A percentile compares a stretch with the other conserved stretches of the same genome.
These are phyloP conservation scores for Patella pellucida DNA, from an alignment of 2,888 invertebrate species.

Conservation along the genomic window DNA sequence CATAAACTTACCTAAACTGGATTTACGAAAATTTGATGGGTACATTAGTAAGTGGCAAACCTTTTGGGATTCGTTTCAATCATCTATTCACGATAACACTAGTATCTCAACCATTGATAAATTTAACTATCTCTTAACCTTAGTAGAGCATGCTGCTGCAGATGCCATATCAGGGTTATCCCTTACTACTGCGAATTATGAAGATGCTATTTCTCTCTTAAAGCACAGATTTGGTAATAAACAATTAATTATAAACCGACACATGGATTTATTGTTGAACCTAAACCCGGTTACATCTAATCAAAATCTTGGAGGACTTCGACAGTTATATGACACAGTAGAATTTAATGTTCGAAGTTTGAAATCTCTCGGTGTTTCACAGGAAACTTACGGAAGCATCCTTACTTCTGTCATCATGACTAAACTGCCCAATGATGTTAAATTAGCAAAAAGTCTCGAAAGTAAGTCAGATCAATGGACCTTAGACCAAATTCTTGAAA, in stretches of 20 bases:
- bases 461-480: not conserved
- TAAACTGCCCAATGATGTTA: not conserved
- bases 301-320: not conserved
- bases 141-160: not conserved
- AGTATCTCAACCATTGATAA: not conserved
- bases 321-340: not conserved
- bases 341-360: slow-evolving; percentile 2
- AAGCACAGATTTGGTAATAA: slow-evolving; percentile 1
- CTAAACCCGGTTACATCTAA: not conserved
- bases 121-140: not conserved
- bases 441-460: not conserved
- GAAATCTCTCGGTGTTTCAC: not conserved
- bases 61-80: not conserved
- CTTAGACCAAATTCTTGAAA: not conserved
- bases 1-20: not conserved
- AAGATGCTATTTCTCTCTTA: not conserved
- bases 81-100: not conserved
- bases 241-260: slow-evolving; percentile 3
- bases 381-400: not conserved
- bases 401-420: not conserved
- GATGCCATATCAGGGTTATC: not conserved
- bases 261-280: not conserved
- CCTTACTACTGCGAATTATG: not conserved
- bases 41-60: not conserved
- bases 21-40: not conserved